A percentile compares a stretch with the other conserved stretches of the same genome.
These are phyloP conservation scores for Drosophila nikananu DNA, from an alignment of 1,140 invertebrate species.

Conservation along the genomic window DNA sequence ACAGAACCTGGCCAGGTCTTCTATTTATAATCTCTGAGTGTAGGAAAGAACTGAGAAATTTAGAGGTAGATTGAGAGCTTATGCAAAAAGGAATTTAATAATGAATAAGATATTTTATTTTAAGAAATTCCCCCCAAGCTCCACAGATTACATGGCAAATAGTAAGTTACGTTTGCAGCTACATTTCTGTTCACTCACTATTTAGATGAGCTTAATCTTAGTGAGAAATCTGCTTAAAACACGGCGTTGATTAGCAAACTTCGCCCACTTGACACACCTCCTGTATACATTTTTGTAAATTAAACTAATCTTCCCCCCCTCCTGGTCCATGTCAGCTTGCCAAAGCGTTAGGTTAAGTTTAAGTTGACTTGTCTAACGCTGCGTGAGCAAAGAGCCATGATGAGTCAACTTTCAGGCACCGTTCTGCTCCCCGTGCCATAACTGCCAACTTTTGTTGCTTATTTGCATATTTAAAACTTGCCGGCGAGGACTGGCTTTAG, in stretches of 20 bases:
- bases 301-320: conserved; percentile 25
- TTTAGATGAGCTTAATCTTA: conserved; percentile 2
- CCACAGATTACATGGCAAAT: neutral
- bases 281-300: conserved; percentile 25
- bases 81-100: neutral
- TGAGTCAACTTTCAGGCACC: conserved; percentile 64
- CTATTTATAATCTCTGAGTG: too few relatives aligned
- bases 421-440: conserved; percentile 38
- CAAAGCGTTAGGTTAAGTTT: conserved; percentile 57
- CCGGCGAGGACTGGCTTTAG: conserved; percentile 11
- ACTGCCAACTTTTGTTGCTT: conserved; percentile 77
- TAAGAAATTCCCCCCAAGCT: neutral
- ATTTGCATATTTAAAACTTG: conserved; percentile 81
- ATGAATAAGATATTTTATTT: neutral
- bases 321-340: conserved; percentile 15
- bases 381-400: conserved; percentile 60
- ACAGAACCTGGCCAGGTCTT: too few relatives aligned
- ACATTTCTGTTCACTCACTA: conserved; percentile 4
- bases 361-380: conserved; percentile 56
- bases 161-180: neutral
- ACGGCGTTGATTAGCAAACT: conserved; percentile 23
- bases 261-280: neutral
- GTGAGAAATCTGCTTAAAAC: conserved; percentile 19
- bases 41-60: too few relatives aligned
- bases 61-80: too few relatives aligned